Evolutionary conservation across 2,797 vertebrate genomes (phyloP), one percentile per base, ranked within the genome.

Genomic region (Enteromius anoplus): DNA sequence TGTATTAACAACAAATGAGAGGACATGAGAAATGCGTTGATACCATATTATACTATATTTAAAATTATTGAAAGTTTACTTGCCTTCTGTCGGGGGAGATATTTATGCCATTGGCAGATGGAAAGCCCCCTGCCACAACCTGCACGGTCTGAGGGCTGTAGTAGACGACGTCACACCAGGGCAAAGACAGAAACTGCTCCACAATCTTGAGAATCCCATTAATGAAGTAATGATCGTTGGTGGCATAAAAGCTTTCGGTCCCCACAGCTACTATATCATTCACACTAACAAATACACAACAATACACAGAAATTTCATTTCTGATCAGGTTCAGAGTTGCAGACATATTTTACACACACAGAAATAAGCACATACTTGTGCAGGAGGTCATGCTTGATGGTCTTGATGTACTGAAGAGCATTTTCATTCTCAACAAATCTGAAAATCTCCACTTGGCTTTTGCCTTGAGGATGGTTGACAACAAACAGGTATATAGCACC

Each of bases 181-280:
- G 80, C 87, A 94, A 91, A 69, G 88, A 90, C 11, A 97, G 64
- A 15, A 96, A 0, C 4, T 79, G 0, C 88, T 97, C 97, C 81
- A 97, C 4, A 0, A 45, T 0, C 78, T 82, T 80, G 29, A 96
- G 40, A 82, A 85, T 2, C 1, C 34, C 11, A 17, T 88, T 78
- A 0, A 7, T 76, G 86, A 95, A 97, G 91, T 97, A 98, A 87
- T 92, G 95, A 84, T 99, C 97, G 60, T 98, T 98, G 85, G 97
- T 97, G 81, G 96, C 97, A 79, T 97, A 99, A 91, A 99, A 99
- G 85, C 93, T 92, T 2, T 98, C 96, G 11, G 92, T 89, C 82
- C 96, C 95, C 2, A 97, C 34, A 42, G 96, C 97, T 42, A 97
- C 91, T 45, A 99, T 88, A 81, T 99, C 96, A 85, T 99, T 99